Conservation (phyloP, 2,797 vertebrate species). For the Sorex maritimensis region DNA sequence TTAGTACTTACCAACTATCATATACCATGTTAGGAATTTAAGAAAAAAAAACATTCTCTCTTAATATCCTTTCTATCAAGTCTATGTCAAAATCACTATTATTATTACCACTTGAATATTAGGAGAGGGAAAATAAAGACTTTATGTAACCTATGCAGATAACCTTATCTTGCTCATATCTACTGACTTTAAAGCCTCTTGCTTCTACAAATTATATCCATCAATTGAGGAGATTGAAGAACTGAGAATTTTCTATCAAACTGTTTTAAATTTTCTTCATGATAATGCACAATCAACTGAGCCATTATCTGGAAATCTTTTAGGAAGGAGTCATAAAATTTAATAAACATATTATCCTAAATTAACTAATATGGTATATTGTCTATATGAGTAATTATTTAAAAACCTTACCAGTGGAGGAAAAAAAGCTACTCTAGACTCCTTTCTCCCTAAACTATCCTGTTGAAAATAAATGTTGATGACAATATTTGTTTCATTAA, state of each 20-base stretch:
- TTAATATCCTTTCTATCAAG: neutral
- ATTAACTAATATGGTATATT: neutral
- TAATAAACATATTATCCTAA: conserved; percentile 53
- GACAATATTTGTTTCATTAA: conserved; percentile 43
- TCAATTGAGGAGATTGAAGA: neutral
- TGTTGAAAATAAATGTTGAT: neutral
- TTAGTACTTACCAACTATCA: neutral
- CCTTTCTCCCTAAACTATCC: conserved; percentile 21
- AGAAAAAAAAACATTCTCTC: neutral
- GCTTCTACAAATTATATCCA: neutral
- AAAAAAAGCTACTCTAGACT: neutral
- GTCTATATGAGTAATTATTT: conserved; percentile 17
- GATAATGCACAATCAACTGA: neutral
- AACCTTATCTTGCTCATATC: neutral
- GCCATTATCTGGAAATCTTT: neutral
- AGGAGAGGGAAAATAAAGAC: neutral
- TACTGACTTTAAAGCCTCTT: neutral
- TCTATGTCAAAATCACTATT: neutral
- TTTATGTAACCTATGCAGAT: neutral
- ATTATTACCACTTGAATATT: neutral
- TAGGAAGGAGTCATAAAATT: conserved; percentile 7
- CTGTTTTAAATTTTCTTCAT: conserved; percentile 37
- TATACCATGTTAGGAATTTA: neutral
- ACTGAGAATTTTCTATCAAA: conserved; percentile 35
- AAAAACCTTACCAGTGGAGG: neutral